These are phyloP conservation scores for Calliscelio sp. DNA, from an alignment of 2,888 invertebrate genomes.

Conservation along the genomic window DNA sequence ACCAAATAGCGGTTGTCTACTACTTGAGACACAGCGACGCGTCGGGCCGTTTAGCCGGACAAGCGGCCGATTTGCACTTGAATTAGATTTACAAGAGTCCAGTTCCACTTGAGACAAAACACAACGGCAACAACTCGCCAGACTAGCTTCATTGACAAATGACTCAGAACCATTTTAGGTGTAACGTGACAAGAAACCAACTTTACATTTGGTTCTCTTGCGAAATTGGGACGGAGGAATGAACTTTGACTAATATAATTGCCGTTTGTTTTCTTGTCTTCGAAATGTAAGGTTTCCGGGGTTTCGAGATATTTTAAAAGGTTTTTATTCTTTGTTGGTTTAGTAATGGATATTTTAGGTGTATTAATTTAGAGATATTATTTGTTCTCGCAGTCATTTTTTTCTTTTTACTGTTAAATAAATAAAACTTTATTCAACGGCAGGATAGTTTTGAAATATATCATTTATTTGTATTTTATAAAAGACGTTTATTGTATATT, in stretches of 20 bases:
- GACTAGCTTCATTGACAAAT: conserved; percentile 65
- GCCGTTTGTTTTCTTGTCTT: no score
- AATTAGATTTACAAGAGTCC: conserved; percentile 65
- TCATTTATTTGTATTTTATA: no score
- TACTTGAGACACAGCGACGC: conserved; percentile 57
- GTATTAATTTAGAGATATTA: no score
- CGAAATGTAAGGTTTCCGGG: no score
- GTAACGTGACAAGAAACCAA: conserved; percentile 53
- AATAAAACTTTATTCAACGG: no score
- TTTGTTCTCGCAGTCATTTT: no score
- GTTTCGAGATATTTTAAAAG: no score
- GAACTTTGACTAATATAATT: conserved; percentile 39
- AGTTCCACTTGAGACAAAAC: conserved; percentile 67
- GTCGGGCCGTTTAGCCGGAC: conserved; percentile 52
- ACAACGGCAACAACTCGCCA: conserved; percentile 41
- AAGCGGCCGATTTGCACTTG: conserved; percentile 66
- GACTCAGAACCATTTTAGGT: conserved; percentile 64
- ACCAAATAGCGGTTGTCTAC: conserved; percentile 74
- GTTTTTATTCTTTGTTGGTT: no score
- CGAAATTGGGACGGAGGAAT: conserved; percentile 45
- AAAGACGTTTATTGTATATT: no score
- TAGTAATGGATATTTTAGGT: no score
- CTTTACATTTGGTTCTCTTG: conserved; percentile 53
- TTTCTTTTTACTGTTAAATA: no score
- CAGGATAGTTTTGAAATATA: no score